Base-by-base conservation (phyloP, 2,888 invertebrate species). In the Vandiemenella viatica region DNA sequence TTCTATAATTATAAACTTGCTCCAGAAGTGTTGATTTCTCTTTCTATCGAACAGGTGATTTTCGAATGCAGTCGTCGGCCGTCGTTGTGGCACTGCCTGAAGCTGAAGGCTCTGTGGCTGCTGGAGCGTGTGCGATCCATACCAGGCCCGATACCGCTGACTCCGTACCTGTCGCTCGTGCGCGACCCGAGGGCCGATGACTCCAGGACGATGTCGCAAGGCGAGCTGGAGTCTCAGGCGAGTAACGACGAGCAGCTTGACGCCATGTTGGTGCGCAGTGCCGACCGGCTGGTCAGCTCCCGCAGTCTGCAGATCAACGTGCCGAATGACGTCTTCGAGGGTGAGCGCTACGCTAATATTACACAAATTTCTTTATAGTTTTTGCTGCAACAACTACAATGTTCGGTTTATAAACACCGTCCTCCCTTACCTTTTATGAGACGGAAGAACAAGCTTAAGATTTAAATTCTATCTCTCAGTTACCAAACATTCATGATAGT, bases 281-380 rank as follows among this genome's bases (percentile, higher is more conserved):
- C 70, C 4, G 62, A 65, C 23, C 63, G 67, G 44, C 67, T 67
- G 49, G 61, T 69, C 26, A 64, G 65, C 49, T 69, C 70, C 0
- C 62, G 70, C 51, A 61, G 64, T 3, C 54, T 72, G 15, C 68
- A 66, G 52, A 52, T 67, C 16, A 65, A 64, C 6, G 62, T 67
- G 47, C 67, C 67, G 3, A 63, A 64, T 8, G 63, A 64, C 49
- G 58, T 61, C 22, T 62, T 67, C 23, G 61, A 67, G 62, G 67
- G 67, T 67, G 58, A 20, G 48, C 43, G n/a, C n/a, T n/a, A n/a
- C n/a, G n/a, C n/a, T n/a, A n/a, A n/a, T n/a, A n/a, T n/a, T n/a
- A n/a, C n/a, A n/a, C n/a, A n/a, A n/a, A n/a, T n/a, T n/a, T n/a
- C n/a, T n/a, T n/a, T n/a, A n/a, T n/a, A n/a, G n/a, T n/a, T n/a